Conservation (phyloP, 2,888 invertebrate genomes). For the Eupithecia pulchellata region DNA sequence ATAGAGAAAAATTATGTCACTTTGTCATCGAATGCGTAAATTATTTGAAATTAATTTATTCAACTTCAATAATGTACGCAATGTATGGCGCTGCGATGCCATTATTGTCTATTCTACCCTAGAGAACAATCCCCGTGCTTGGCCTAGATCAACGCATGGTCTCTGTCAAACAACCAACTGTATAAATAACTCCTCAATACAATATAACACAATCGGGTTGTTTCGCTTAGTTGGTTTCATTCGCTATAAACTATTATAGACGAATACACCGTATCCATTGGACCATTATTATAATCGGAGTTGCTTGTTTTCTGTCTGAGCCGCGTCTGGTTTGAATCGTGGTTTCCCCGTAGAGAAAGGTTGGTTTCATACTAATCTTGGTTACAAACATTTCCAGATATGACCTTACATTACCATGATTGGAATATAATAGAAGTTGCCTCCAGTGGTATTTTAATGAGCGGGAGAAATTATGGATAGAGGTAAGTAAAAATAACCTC, state of each 20-base stretch:
- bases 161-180: neutral
- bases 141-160: neutral
- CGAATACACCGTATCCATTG: constrained; percentile 39
- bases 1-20: too few species aligned
- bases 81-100: too few species aligned
- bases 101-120: too few species aligned
- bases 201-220: neutral
- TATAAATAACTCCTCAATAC: neutral
- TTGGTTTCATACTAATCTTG: constrained; percentile 9
- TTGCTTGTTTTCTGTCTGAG: constrained; percentile 52
- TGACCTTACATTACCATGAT: constrained; percentile 10
- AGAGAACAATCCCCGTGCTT: too few species aligned
- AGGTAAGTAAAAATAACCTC: neutral
- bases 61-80: too few species aligned
- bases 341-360: constrained; percentile 34
- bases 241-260: constrained; percentile 13
- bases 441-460: neutral
- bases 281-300: constrained; percentile 50
- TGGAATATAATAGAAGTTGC: neutral
- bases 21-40: too few species aligned
- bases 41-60: too few species aligned
- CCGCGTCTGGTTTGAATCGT: constrained; percentile 48
- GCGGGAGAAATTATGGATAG: neutral
- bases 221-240: neutral
- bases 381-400: constrained; percentile 15